These are phyloP conservation scores for Psix sp. DNA, from an alignment of 1,140 invertebrate species.

Conservation along the genomic window DNA sequence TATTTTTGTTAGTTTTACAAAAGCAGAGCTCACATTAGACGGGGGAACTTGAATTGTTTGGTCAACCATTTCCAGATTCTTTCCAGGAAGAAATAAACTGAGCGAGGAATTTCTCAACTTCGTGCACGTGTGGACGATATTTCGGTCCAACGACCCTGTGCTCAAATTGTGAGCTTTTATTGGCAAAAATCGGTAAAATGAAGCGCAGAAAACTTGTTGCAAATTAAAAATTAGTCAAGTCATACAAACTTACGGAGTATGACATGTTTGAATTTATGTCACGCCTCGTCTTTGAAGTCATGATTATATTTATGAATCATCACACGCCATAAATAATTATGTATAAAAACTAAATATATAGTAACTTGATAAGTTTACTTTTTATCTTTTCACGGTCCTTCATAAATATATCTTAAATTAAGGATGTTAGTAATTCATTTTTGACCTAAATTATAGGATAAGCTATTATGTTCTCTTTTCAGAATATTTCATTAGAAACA, in stretches of 20 bases:
- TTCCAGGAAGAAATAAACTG: constrained; percentile 71
- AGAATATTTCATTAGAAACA: too few relatives aligned
- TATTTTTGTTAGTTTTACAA: constrained; percentile 41
- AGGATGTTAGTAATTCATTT: too few relatives aligned
- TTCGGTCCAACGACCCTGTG: constrained; percentile 70
- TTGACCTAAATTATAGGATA: too few relatives aligned
- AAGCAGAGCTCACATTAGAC: constrained; percentile 22
- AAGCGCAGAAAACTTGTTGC: constrained; percentile 45
- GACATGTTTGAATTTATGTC: constrained; percentile 43
- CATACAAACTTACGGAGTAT: constrained; percentile 10
- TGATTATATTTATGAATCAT: constrained; percentile 23
- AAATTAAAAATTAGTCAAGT: constrained; percentile 20
- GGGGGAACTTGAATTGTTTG: constrained; percentile 53
- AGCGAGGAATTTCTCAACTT: constrained; percentile 64
- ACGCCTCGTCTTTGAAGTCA: constrained; percentile 31
- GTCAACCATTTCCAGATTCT: constrained; percentile 62
- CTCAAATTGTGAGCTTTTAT: constrained; percentile 37
- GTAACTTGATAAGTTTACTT: too few relatives aligned
- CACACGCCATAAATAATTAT: constrained; percentile 44
- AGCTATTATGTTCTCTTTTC: too few relatives aligned
- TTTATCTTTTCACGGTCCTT: too few relatives aligned
- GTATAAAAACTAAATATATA: constrained; percentile 29
- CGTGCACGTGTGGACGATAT: constrained; percentile 68
- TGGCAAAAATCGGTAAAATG: constrained; percentile 45
- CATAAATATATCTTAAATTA: too few relatives aligned